These are phyloP conservation scores for Lasiurus cinereus DNA, from an alignment of 2,113 vertebrate species.

Conservation along the genomic window DNA sequence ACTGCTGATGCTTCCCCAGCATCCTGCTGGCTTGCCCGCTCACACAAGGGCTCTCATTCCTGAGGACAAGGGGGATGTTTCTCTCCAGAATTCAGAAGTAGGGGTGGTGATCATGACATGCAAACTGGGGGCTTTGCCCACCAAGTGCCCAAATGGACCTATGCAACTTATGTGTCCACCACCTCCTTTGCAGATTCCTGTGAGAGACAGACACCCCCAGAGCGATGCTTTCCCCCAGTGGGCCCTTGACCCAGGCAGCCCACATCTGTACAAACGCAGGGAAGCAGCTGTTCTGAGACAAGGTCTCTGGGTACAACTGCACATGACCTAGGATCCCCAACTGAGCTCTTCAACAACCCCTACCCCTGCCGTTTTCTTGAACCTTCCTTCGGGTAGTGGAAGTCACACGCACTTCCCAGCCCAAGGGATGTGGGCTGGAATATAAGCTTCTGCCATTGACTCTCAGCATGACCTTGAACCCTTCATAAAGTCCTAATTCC, in stretches of 20 bases:
- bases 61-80: not conserved
- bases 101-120: accelerated
- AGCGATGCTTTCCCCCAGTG: not conserved
- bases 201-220: not conserved
- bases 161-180: accelerated
- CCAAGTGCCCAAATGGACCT: not conserved
- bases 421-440: not conserved
- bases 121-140: not conserved
- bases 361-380: not conserved
- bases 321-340: not conserved
- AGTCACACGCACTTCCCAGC: not conserved
- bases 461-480: not conserved
- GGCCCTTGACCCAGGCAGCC: not conserved
- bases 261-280: slow-evolving; percentile 26
- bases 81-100: slow-evolving; percentile 43
- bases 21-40: not conserved
- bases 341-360: not conserved
- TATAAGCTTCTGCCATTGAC: not conserved
- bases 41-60: accelerated
- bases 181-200: not conserved
- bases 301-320: not conserved
- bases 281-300: slow-evolving; percentile 41
- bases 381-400: not conserved
- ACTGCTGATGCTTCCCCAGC: not conserved
- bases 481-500: not conserved